Conservation (phyloP, 2,888 invertebrate genomes). For the Corbicula japonica region DNA sequence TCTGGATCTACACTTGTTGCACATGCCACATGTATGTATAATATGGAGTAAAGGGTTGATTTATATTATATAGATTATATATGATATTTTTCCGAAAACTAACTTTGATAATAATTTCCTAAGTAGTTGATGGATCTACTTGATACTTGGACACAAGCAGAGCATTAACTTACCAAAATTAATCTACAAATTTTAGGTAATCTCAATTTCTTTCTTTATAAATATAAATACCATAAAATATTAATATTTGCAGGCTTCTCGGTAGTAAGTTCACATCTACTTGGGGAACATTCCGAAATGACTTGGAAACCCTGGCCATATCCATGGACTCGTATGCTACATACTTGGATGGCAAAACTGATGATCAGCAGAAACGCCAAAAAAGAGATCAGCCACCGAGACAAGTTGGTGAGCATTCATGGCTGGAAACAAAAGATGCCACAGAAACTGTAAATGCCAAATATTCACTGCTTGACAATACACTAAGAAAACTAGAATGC, state of each 20-base stretch:
- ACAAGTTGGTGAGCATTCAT: slow-evolving; percentile 13
- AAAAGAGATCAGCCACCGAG: slow-evolving; percentile 12
- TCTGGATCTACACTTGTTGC: too few species aligned
- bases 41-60: too few species aligned
- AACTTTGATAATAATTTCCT: background rate
- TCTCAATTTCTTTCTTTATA: too few species aligned
- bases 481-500: slow-evolving; percentile 24
- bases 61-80: too few species aligned
- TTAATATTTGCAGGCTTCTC: background rate
- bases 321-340: slow-evolving; percentile 30
- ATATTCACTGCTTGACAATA: slow-evolving; percentile 29
- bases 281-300: slow-evolving; percentile 1
- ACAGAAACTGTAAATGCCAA: slow-evolving; percentile 20
- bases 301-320: slow-evolving; percentile 14
- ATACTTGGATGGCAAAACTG: slow-evolving; percentile 31
- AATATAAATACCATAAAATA: slow-evolving; percentile 3
- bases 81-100: too few species aligned
- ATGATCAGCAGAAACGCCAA: slow-evolving; percentile 32
- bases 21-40: too few species aligned
- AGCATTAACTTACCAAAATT: too few species aligned
- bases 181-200: too few species aligned
- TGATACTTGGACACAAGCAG: too few species aligned
- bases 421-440: background rate
- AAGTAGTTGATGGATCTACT: background rate
- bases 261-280: background rate